phyloP scores from a whole-genome alignment of 1,140 invertebrate species.

The Psilanteris sp. region DNA sequence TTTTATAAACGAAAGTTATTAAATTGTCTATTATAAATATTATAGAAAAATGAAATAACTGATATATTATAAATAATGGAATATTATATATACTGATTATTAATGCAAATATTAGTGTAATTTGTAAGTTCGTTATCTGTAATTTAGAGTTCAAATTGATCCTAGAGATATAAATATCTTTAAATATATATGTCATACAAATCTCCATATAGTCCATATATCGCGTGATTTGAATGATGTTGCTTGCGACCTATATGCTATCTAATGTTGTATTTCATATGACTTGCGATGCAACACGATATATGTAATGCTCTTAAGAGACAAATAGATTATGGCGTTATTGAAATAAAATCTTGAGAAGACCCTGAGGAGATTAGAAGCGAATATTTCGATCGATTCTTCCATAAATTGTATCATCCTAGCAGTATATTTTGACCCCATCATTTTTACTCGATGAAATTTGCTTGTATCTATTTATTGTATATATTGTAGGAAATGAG shows the following conservation, averaged over 20 bases:
- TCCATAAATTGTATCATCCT: conserved; percentile 29
- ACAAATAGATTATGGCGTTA: conserved; percentile 45
- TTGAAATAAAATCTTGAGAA: conserved; percentile 40
- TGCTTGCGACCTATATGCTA: conserved; percentile 32
- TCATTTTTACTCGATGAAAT: too few relatives aligned
- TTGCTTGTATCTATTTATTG: too few relatives aligned
- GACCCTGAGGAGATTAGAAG: conserved; percentile 3
- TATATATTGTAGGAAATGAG: too few relatives aligned
- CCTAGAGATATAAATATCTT: background rate
- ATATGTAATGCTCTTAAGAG: conserved; percentile 38
- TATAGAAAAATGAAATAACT: too few relatives aligned
- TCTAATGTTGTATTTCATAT: conserved; percentile 19
- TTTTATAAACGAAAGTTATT: too few relatives aligned
- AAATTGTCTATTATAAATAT: too few relatives aligned
- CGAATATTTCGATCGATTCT: conserved; percentile 18
- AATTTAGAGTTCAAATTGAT: too few relatives aligned
- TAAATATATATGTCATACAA: conserved; percentile 34
- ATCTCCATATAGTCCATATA: conserved; percentile 26
- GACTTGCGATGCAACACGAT: conserved; percentile 30
- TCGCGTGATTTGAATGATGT: conserved; percentile 51
- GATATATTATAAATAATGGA: too few relatives aligned
- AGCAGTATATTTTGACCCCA: too few relatives aligned
- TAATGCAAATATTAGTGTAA: too few relatives aligned
- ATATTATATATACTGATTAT: too few relatives aligned
- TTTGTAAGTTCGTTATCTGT: too few relatives aligned